Evolutionary conservation across 2,888 invertebrate genomes (phyloP), one percentile per base, ranked within the genome.

Genomic region (Scaptomyza flava): DNA sequence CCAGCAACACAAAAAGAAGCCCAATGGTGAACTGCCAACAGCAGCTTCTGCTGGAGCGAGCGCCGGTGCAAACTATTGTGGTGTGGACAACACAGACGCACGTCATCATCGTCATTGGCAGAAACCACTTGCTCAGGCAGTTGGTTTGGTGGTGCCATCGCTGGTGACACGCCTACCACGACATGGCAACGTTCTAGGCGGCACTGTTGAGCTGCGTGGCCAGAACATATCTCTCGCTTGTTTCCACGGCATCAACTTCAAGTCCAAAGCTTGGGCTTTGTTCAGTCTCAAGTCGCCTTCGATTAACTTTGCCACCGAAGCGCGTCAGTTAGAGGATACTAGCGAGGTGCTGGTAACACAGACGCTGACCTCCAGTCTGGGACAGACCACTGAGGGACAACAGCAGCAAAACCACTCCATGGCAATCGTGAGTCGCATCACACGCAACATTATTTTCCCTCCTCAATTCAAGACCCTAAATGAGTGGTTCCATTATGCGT

Each of bases 401-500:
- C 87, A 89, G 69, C 82, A 90, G 42, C 94, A 95, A 61, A 97
- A 97, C 92, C 95, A 96, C 91, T 97, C 97, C 57, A 97, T 98
- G 97, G 98, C 97, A 23, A 98, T 97, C 9, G 98, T 99, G 58
- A 98, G 98, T 90, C 95, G 97, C 90, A 96, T 98, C 88, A 96
- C 98, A 54, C 94, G 98, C 52, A 97, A 96, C 78, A 95, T 98
- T 69, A 95, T 98, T 68, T 98, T 98, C 93, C 98, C 98, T 72
- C 98, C 98, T 33, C 98, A 98, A 93, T 98, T 98, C 92, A 96
- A 98, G 92, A 96, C 96, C 38, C 94, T 98, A 42, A 96, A 96
- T 87, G 98, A 99, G 92, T 99, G 99, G 98, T 98, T 99, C 93
- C 96, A 96, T 86, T 99, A 99, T 92, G 97, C 98, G 0, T 98